These are phyloP conservation scores for Coelinius sp. DNA, from an alignment of 2,888 invertebrate species.

Conservation along the genomic window DNA sequence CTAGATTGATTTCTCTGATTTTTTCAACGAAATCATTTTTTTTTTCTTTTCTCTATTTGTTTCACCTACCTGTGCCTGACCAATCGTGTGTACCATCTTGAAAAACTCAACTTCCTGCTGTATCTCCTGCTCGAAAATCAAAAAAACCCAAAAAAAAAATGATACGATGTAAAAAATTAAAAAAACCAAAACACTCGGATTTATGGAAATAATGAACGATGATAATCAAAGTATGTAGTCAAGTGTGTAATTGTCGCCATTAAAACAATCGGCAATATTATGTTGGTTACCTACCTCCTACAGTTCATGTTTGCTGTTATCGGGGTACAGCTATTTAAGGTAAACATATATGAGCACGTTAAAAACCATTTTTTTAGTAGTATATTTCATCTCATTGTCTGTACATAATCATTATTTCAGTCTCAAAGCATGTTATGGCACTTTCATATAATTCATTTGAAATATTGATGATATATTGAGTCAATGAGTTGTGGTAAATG, in stretches of 20 bases:
- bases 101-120: constrained; percentile 61
- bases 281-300: constrained; percentile 99
- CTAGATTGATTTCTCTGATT: constrained; percentile 1
- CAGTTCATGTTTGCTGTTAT: constrained; percentile 99
- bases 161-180: constrained; percentile 27
- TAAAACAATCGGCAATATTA: constrained; percentile 99
- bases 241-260: constrained; percentile 99
- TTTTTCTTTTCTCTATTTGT: constrained; percentile 64
- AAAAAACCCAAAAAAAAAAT: constrained; percentile 33
- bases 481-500: not conserved
- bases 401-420: constrained; percentile 4
- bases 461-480: not conserved
- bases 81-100: constrained; percentile 60
- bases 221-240: constrained; percentile 91
- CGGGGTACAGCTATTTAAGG: constrained; percentile 99
- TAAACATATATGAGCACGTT: constrained; percentile 72
- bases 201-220: constrained; percentile 45
- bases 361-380: not conserved
- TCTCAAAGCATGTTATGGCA: constrained; percentile 1
- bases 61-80: constrained; percentile 57
- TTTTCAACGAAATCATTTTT: constrained; percentile 47
- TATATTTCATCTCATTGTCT: constrained; percentile 22
- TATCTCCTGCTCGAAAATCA: constrained; percentile 49
- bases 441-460: not conserved
- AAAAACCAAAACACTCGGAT: constrained; percentile 54